These are phyloP conservation scores for Coryphaenoides rupestris DNA, from an alignment of 2,113 vertebrate species.

Conservation along the genomic window DNA sequence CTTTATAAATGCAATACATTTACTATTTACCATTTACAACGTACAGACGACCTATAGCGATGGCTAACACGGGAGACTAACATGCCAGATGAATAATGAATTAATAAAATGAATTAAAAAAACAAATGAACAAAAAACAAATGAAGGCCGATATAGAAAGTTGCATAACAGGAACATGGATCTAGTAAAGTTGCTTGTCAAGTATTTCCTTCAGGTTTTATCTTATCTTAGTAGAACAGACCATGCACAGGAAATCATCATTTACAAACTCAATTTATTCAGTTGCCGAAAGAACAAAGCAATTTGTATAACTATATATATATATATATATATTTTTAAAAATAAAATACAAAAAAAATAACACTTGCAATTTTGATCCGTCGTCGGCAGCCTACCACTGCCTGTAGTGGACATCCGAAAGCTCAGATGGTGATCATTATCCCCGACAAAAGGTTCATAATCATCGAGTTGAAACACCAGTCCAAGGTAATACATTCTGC, in stretches of 20 bases:
- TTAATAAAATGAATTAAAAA: too few relatives aligned
- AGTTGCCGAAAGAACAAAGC: conserved; percentile 44
- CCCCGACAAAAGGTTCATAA: neutral
- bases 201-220: too few relatives aligned
- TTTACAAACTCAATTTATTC: conserved; percentile 63
- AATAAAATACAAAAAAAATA: conserved; percentile 11
- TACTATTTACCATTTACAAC: too few relatives aligned
- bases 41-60: too few relatives aligned
- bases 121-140: too few relatives aligned
- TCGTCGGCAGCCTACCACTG: conserved; percentile 14
- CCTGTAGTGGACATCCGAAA: conserved; percentile 21
- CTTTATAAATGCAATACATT: too few relatives aligned
- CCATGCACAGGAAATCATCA: conserved; percentile 30
- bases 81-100: too few relatives aligned
- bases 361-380: conserved; percentile 36
- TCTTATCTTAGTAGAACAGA: conserved; percentile 12
- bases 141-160: too few relatives aligned
- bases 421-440: neutral
- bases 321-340: conserved; percentile 5
- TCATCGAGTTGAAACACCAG: conserved; percentile 10
- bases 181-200: too few relatives aligned
- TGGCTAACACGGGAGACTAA: too few relatives aligned
- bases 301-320: conserved; percentile 43
- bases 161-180: too few relatives aligned
- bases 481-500: conserved; percentile 48